These are phyloP conservation scores for Lepidurus couesii DNA, from an alignment of 1,140 invertebrate genomes.

Conservation along the genomic window DNA sequence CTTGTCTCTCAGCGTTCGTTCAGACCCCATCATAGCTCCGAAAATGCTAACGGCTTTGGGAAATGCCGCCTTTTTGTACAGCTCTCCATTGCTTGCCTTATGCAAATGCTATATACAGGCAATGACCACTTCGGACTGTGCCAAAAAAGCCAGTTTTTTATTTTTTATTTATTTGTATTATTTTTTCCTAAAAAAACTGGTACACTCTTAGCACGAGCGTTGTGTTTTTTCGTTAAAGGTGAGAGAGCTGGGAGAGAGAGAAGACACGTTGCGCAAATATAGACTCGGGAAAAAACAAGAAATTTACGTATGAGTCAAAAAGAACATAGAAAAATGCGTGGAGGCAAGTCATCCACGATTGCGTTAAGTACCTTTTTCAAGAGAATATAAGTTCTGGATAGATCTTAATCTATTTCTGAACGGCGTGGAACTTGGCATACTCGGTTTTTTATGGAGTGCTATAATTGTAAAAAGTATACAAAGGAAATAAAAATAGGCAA, in stretches of 20 bases:
- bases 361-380: slow-evolving; percentile 15
- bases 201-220: background rate
- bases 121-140: background rate
- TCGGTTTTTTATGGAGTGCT: background rate
- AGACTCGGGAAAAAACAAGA: background rate
- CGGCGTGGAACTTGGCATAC: background rate
- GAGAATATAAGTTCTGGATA: background rate
- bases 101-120: background rate
- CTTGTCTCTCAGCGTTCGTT: background rate
- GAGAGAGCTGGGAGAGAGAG: background rate
- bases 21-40: background rate
- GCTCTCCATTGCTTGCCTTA: background rate
- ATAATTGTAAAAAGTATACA: no score
- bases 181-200: background rate
- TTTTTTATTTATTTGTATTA: background rate
- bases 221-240: background rate
- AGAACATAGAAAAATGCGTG: background rate
- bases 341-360: background rate
- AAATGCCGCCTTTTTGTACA: background rate
- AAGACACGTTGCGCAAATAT: slow-evolving; percentile 6
- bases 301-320: background rate
- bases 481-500: background rate
- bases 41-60: background rate
- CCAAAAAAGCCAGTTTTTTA: background rate
- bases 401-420: background rate